Percentiles rank a stretch among this genome's conserved stretches.
Evolutionary conservation across 2,888 invertebrate species (phyloP).

Genomic region (Platynereis dumerilii): DNA sequence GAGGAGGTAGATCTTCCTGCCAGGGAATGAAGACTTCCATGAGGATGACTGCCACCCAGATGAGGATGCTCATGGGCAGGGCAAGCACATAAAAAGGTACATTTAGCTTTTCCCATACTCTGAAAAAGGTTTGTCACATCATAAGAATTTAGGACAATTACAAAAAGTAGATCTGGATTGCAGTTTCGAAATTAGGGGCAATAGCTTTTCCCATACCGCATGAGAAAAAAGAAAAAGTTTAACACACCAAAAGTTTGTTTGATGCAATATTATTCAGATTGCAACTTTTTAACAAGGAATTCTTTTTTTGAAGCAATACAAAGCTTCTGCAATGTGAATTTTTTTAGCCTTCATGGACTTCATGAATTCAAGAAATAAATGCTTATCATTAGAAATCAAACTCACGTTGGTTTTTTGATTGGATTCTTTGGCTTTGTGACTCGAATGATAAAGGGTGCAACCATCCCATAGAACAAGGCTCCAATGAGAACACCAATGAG

Average conservation of each 20-base stretch:
- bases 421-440: conserved; percentile 42
- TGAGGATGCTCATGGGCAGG: conserved; percentile 42
- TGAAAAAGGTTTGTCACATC: conserved; percentile 17
- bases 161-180: too few species aligned
- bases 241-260: too few species aligned
- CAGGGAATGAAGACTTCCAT: conserved; percentile 49
- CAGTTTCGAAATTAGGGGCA: too few species aligned
- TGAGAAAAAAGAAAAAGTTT: too few species aligned
- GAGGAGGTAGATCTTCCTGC: conserved; percentile 38
- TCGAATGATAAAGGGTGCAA: conserved; percentile 40
- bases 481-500: conserved; percentile 49
- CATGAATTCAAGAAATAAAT: too few species aligned
- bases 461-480: conserved; percentile 48
- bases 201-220: too few species aligned
- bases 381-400: conserved; percentile 17
- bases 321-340: too few species aligned
- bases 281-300: too few species aligned
- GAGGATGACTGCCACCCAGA: conserved; percentile 41
- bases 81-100: conserved; percentile 45
- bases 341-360: too few species aligned
- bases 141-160: too few species aligned
- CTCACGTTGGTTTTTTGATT: conserved; percentile 45
- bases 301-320: too few species aligned
- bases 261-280: too few species aligned
- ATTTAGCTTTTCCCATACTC: conserved; percentile 42